Evolutionary conservation across 2,113 vertebrate species (phyloP), one percentile per base, ranked within the genome.

Genomic region (Hylia prasina): DNA sequence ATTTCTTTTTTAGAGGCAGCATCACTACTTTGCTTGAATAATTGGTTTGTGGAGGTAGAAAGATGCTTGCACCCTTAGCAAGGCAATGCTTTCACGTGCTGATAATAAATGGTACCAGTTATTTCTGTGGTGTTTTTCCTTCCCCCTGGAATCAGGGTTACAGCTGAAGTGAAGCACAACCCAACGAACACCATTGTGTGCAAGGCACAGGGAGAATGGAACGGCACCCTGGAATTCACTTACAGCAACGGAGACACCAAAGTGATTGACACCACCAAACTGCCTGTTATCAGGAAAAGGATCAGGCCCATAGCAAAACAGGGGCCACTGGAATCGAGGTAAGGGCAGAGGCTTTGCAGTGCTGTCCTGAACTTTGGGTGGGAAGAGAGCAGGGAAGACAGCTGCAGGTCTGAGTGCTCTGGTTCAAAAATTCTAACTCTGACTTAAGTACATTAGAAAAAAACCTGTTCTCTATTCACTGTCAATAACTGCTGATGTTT

Each of bases 141-240:
- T 44, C 35, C 53, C 6, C 13, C 80, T 63, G 51, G 15, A 19
- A 75, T 47, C 72, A 99, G 99, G 97, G 99, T 99, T 79, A 99
- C 99, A 3, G 99, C 99, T 0, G 99, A 99, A 95, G 99, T 99
- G 82, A 99, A 99, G 95, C 99, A 99, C 97, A 99, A 98, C 76
- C 98, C 98, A 6, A 99, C 98, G 2, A 99, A 98, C 97, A 99
- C 98, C 89, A 98, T 99, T 2, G 98, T 99, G 4, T 99, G 99
- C 92, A 99, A 99, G 96, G 99, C 99, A 6, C 99, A 99, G 70
- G 99, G 99, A 39, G 99, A 99, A 30, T 99, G 99, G 99, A 99
- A 99, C 1, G 99, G 99, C 13, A 98, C 96, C 1, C 97, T 99
- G 94, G 99, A 99, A 94, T 99, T 99, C 94, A 99, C 98, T 17